A percentile compares a stretch with the other conserved stretches of the same genome.
phyloP scores from a whole-genome alignment of 2,888 invertebrate species.

The Augochlorella aurata region DNA sequence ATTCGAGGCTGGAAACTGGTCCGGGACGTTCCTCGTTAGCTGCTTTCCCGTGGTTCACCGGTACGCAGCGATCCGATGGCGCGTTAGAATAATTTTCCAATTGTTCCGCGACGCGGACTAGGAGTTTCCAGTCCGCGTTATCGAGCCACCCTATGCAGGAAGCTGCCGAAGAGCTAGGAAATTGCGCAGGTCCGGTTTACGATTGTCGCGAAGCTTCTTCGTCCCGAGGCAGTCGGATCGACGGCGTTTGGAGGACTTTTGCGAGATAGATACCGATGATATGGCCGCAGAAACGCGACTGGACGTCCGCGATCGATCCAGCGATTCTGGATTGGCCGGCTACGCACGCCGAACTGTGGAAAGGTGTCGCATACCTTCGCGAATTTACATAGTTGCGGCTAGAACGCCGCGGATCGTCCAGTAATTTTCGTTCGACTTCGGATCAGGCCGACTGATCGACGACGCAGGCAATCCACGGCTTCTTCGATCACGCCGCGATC shows the following conservation, averaged over 20 bases:
- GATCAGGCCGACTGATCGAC: constrained; percentile 52
- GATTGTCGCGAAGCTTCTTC: not conserved
- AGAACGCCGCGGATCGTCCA: constrained; percentile 17
- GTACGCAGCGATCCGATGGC: not conserved
- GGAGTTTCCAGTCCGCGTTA: not conserved
- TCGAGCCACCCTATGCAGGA: constrained; percentile 12
- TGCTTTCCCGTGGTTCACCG: not conserved
- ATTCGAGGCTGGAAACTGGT: constrained; percentile 5
- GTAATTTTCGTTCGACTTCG: constrained; percentile 56
- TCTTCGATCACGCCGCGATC: constrained; percentile 33
- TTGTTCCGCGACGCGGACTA: not conserved
- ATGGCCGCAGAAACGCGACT: not conserved
- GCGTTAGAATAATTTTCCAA: constrained; percentile 44
- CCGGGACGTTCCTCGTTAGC: not conserved
- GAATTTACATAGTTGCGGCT: constrained; percentile 60
- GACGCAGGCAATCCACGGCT: constrained; percentile 47
- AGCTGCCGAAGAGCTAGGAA: not conserved
- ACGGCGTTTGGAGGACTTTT: not conserved
- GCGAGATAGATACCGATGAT: not conserved
- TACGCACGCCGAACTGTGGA: constrained; percentile 5
- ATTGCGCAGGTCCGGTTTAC: not conserved
- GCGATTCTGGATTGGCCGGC: not conserved
- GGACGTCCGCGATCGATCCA: not conserved
- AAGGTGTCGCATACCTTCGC: constrained; percentile 29
- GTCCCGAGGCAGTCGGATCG: not conserved